These are phyloP conservation scores for Corythornis vintsioides DNA, from an alignment of 2,113 vertebrate species.

Conservation along the genomic window DNA sequence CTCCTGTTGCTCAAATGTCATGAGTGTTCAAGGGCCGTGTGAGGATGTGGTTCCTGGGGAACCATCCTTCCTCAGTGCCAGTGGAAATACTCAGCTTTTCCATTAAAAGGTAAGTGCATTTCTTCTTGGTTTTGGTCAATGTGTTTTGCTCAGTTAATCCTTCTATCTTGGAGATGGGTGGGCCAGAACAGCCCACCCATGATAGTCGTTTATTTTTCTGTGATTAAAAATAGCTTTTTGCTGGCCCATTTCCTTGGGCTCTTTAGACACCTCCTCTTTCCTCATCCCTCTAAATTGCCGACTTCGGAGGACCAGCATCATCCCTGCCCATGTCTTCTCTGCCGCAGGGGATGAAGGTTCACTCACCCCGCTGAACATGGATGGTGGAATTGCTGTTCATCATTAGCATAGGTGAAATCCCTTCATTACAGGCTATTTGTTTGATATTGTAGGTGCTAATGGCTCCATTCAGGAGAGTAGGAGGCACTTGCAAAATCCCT, in stretches of 20 bases:
- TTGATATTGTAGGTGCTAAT: slow-evolving; percentile 57
- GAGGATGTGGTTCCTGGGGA: not conserved
- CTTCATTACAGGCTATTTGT: slow-evolving; percentile 45
- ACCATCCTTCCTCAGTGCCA: not conserved
- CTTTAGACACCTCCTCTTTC: not conserved
- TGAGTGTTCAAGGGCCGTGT: not conserved
- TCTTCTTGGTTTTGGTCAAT: not conserved
- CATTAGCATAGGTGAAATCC: slow-evolving; percentile 41
- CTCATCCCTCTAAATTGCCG: not conserved
- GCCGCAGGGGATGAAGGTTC: not conserved
- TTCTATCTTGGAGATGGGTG: not conserved
- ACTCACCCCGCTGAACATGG: not conserved
- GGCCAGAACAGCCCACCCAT: not conserved
- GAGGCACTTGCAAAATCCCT: slow-evolving; percentile 15
- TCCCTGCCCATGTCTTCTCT: not conserved
- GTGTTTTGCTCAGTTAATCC: not conserved
- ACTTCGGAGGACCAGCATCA: not conserved
- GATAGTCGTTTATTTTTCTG: not conserved
- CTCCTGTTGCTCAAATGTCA: not conserved
- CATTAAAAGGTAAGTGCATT: not conserved
- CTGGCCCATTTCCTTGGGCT: not conserved
- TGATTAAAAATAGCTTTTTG: not conserved
- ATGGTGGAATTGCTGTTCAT: slow-evolving; percentile 18
- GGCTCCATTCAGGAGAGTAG: not conserved
- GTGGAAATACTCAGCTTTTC: not conserved